Percentiles rank a stretch among this genome's conserved stretches.
Conservation (phyloP, 2,888 invertebrate genomes). For the Sclerodermus sp. region DNA sequence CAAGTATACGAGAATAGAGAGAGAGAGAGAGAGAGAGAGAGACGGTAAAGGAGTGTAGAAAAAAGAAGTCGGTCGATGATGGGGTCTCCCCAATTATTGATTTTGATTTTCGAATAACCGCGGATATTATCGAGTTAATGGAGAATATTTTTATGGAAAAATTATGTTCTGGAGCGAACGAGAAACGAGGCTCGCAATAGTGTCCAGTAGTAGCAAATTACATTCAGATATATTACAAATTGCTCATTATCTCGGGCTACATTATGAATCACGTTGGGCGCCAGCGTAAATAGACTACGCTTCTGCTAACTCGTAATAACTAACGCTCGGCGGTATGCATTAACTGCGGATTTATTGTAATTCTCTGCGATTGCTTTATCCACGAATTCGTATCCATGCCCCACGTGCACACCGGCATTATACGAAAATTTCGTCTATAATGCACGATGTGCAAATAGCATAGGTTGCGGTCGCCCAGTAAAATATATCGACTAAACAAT, state of each 20-base stretch:
- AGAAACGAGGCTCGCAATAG: constrained; percentile 1
- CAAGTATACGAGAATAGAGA: not conserved
- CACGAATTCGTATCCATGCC: constrained; percentile 36
- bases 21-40: constrained; percentile 1
- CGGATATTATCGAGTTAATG: too few relatives aligned
- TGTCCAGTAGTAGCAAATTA: constrained; percentile 26
- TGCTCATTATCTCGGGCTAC: constrained; percentile 50
- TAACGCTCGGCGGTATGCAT: constrained; percentile 43
- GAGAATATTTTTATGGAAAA: too few relatives aligned
- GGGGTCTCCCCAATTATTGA: too few relatives aligned
- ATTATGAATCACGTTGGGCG: constrained; percentile 47
- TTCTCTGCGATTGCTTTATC: constrained; percentile 53
- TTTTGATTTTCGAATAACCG: too few relatives aligned
- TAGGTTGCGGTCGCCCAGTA: constrained; percentile 15
- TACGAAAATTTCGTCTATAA: constrained; percentile 36
- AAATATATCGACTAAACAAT: too few relatives aligned
- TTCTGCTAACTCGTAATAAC: constrained; percentile 49
- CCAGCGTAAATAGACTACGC: constrained; percentile 46
- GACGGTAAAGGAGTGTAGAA: constrained; percentile 7
- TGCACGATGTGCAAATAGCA: constrained; percentile 37
- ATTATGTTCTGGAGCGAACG: too few relatives aligned
- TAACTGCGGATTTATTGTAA: constrained; percentile 54
- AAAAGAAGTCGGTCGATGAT: too few relatives aligned
- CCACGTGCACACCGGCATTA: constrained; percentile 25
- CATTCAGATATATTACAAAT: constrained; percentile 50